Conservation (phyloP, 2,888 invertebrate species). For the Athrips mouffetella region DNA sequence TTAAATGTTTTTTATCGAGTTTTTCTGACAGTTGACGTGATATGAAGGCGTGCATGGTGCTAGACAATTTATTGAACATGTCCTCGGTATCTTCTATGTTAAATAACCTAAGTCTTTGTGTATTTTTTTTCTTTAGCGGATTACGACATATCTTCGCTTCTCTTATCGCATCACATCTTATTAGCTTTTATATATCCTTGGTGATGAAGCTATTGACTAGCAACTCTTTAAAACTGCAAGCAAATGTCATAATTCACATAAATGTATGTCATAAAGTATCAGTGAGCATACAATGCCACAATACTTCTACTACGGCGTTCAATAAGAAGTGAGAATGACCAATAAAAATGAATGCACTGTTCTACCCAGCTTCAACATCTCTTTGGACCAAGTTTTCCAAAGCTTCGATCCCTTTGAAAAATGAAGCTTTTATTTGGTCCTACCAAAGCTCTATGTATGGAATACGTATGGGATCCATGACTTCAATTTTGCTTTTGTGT, state of each 20-base stretch:
- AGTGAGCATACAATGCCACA: conserved; percentile 20
- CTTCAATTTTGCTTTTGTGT: no score
- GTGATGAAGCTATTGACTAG: conserved; percentile 6
- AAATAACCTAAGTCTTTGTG: conserved; percentile 44
- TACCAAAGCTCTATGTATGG: no score
- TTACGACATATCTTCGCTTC: conserved; percentile 6
- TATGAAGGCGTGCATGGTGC: conserved; percentile 47
- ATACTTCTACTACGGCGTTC: no score
- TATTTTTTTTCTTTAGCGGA: conserved; percentile 47
- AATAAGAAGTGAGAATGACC: no score
- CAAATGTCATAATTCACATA: conserved; percentile 15
- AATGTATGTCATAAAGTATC: conserved; percentile 20
- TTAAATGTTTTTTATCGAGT: conserved; percentile 57
- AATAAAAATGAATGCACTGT: no score
- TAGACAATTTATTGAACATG: conserved; percentile 54
- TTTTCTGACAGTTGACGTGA: conserved; percentile 51
- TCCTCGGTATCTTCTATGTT: conserved; percentile 41
- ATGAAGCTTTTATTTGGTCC: no score
- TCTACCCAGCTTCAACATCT: no score
- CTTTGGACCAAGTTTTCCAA: no score
- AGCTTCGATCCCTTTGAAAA: no score
- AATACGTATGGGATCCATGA: no score
- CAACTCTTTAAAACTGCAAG: conserved; percentile 3
- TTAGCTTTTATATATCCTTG: conserved; percentile 31
- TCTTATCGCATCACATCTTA: no score